Percentiles rank a stretch among this genome's conserved stretches.
phyloP scores from a whole-genome alignment of 1,140 invertebrate species.

The Drosophila sucinea region DNA sequence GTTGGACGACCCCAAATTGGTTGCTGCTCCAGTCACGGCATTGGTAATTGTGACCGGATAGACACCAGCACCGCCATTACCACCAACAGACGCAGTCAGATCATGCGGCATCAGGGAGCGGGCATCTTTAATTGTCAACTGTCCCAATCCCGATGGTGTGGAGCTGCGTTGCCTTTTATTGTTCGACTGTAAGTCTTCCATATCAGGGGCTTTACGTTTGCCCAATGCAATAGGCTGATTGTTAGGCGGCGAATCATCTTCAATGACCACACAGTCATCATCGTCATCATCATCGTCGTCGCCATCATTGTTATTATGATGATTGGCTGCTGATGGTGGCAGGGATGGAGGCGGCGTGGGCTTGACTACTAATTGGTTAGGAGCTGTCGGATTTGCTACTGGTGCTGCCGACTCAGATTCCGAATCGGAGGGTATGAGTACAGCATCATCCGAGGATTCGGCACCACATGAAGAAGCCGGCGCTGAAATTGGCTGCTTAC shows the following conservation, averaged over 20 bases:
- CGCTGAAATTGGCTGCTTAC: constrained; percentile 17
- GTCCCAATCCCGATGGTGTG: constrained; percentile 60
- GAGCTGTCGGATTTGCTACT: constrained; percentile 29
- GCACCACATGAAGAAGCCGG: constrained; percentile 35
- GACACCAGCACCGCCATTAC: constrained; percentile 27
- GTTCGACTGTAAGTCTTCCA: constrained; percentile 66
- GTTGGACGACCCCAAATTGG: constrained; percentile 49
- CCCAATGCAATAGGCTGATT: constrained; percentile 57
- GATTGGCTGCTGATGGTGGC: constrained; percentile 1
- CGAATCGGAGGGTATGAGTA: constrained; percentile 76
- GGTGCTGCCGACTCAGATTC: constrained; percentile 60
- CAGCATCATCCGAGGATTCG: constrained; percentile 75
- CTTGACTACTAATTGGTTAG: constrained; percentile 22
- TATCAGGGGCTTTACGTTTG: constrained; percentile 65
- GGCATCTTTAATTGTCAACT: constrained; percentile 81
- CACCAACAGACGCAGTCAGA: constrained; percentile 26
- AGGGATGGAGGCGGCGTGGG: constrained; percentile 42
- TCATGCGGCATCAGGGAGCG: constrained; percentile 77
- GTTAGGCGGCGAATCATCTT: constrained; percentile 84
- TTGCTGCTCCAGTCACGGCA: constrained; percentile 71
- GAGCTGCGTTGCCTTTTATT: constrained; percentile 71
- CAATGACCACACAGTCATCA: constrained; percentile 86
- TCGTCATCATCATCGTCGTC: constrained; percentile 84
- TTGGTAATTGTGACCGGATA: constrained; percentile 81
- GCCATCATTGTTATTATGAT: constrained; percentile 3